phyloP scores from a whole-genome alignment of 2,113 vertebrate genomes.

The Anoura caudifer region DNA sequence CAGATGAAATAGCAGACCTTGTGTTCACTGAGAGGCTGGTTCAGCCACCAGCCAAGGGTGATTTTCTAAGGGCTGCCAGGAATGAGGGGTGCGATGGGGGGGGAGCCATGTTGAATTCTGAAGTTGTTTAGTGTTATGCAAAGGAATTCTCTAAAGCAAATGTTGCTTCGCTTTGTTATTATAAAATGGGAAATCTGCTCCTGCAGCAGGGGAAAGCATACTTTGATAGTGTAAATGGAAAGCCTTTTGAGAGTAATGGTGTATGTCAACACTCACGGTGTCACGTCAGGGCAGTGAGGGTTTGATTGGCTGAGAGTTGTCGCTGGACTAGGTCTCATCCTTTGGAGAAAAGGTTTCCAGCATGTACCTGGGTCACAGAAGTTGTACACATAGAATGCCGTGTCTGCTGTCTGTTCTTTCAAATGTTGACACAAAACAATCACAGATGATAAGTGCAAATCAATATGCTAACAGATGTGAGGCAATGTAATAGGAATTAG shows the following conservation, averaged over 20 bases:
- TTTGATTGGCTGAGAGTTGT: background rate
- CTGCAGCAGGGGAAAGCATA: background rate
- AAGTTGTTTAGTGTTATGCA: background rate
- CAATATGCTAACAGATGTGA: background rate
- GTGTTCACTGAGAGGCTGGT: background rate
- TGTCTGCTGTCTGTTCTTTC: background rate
- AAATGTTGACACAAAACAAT: background rate
- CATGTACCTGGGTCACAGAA: background rate
- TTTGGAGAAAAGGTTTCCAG: background rate
- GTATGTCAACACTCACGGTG: accelerated
- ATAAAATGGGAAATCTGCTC: background rate
- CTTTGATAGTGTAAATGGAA: background rate
- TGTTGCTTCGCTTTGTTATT: background rate
- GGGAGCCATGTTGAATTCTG: background rate
- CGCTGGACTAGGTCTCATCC: background rate
- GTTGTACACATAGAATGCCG: background rate
- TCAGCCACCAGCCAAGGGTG: background rate
- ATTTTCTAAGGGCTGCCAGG: slow-evolving; percentile 2
- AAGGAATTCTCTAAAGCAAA: background rate
- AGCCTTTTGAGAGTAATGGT: background rate
- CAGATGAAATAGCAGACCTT: background rate
- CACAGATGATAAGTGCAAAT: background rate
- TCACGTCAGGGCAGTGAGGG: background rate
- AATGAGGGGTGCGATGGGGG: background rate
- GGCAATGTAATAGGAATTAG: background rate